Evolutionary conservation across 2,888 invertebrate genomes (phyloP).

Genomic region (Eulithis testata): DNA sequence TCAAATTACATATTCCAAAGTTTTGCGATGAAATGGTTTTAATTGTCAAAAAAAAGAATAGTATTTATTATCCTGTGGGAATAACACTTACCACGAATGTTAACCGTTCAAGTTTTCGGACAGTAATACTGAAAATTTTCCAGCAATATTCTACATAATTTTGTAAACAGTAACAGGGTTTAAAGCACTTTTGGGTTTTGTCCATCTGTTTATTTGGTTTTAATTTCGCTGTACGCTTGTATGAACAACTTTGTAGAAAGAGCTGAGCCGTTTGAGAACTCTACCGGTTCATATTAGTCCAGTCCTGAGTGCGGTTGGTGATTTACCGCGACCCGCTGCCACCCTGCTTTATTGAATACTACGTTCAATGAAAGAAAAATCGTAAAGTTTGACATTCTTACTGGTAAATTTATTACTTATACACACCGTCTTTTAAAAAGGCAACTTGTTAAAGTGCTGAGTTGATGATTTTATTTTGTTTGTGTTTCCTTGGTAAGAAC

Average conservation of each 20-base stretch:
- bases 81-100: background rate
- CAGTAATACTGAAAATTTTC: background rate
- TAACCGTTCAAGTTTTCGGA: constrained; percentile 1
- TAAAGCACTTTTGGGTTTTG: constrained; percentile 27
- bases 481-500: constrained; percentile 21
- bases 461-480: background rate
- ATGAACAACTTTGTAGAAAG: constrained; percentile 6
- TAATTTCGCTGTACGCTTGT: constrained; percentile 24
- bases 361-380: constrained; percentile 75
- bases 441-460: constrained; percentile 61
- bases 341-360: constrained; percentile 75
- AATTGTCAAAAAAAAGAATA: background rate
- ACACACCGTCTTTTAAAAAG: constrained; percentile 63
- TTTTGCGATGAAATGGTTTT: constrained; percentile 1
- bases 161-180: constrained; percentile 27
- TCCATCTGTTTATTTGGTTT: constrained; percentile 34
- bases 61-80: background rate
- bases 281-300: constrained; percentile 57
- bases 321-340: constrained; percentile 68
- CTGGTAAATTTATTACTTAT: constrained; percentile 64
- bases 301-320: constrained; percentile 58
- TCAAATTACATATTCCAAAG: constrained; percentile 4
- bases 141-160: constrained; percentile 1
- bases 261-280: constrained; percentile 45
- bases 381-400: constrained; percentile 74